Percentiles rank a stretch among this genome's conserved stretches.
phyloP scores from a whole-genome alignment of 2,888 invertebrate genomes.

The Mayetiola destructor region DNA sequence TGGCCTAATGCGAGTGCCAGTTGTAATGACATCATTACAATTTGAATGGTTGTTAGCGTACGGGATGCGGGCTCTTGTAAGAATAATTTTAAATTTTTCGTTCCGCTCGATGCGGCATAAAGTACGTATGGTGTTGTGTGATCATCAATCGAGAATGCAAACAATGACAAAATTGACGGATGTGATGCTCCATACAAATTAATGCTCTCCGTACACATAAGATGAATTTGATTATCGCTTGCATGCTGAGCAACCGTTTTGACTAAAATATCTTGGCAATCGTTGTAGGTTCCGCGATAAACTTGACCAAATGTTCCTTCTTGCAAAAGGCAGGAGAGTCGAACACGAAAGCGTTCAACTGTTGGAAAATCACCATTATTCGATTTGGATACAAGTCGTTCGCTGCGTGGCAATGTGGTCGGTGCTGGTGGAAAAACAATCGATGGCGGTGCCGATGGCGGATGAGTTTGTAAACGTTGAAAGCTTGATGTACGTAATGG shows the following conservation, averaged over 20 bases:
- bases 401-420: slow-evolving; percentile 28
- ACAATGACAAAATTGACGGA: slow-evolving; percentile 65
- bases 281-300: slow-evolving; percentile 67
- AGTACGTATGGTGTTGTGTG: slow-evolving; percentile 77
- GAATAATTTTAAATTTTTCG: slow-evolving; percentile 36
- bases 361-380: slow-evolving; percentile 23
- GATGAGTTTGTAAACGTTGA: slow-evolving; percentile 31
- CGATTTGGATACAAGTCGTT: slow-evolving; percentile 26
- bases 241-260: slow-evolving; percentile 87
- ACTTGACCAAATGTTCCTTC: slow-evolving; percentile 82
- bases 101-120: slow-evolving; percentile 46
- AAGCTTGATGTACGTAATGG: slow-evolving; percentile 35
- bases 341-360: slow-evolving; percentile 52
- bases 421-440: slow-evolving; percentile 25
- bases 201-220: slow-evolving; percentile 61
- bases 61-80: slow-evolving; percentile 32
- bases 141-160: slow-evolving; percentile 82
- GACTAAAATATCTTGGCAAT: slow-evolving; percentile 60
- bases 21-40: slow-evolving; percentile 75
- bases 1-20: slow-evolving; percentile 74
- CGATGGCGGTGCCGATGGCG: slow-evolving; percentile 19
- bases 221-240: slow-evolving; percentile 74
- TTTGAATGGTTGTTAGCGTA: slow-evolving; percentile 51
- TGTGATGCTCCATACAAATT: slow-evolving; percentile 48
- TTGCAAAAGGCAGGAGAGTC: slow-evolving; percentile 61